phyloP scores from a whole-genome alignment of 2,888 invertebrate genomes.

The Crossocerus cetratus region DNA sequence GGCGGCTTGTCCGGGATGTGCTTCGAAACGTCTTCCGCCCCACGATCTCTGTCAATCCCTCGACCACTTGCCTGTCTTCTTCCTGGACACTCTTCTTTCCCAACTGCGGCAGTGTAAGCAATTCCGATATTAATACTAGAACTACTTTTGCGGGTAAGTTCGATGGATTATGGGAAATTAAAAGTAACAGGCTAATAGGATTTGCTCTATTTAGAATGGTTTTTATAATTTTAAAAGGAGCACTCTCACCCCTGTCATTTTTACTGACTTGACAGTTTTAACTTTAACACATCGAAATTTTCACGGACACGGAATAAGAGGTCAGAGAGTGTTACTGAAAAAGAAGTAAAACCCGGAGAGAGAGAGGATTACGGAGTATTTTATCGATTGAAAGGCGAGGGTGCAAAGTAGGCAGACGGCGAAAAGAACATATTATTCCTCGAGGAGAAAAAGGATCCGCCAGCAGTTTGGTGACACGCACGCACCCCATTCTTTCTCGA shows the following conservation, averaged over 20 bases:
- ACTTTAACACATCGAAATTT: too few relatives aligned
- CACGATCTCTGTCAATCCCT: neutral
- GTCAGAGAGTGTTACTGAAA: neutral
- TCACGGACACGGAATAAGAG: neutral
- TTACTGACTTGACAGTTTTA: too few relatives aligned
- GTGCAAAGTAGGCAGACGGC: slow-evolving; percentile 24
- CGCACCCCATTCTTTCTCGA: neutral
- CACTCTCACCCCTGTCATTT: too few relatives aligned
- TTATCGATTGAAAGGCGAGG: slow-evolving; percentile 57
- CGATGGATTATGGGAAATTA: too few relatives aligned
- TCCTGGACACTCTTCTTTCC: neutral
- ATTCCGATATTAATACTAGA: slow-evolving; percentile 42
- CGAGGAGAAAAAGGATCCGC: slow-evolving; percentile 20
- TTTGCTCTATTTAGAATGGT: too few relatives aligned
- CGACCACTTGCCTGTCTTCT: slow-evolving; percentile 2
- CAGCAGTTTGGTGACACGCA: slow-evolving; percentile 13
- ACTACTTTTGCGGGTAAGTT: too few relatives aligned
- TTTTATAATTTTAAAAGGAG: too few relatives aligned
- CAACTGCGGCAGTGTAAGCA: slow-evolving; percentile 22
- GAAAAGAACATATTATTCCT: slow-evolving; percentile 42
- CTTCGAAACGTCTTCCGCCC: neutral
- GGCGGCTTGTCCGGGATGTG: neutral
- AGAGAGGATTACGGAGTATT: slow-evolving; percentile 35
- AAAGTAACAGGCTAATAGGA: too few relatives aligned
- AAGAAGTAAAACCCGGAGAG: neutral